Evolutionary conservation across 2,888 invertebrate species (phyloP), one percentile per base, ranked within the genome.

Genomic region (Phengaris alcon): DNA sequence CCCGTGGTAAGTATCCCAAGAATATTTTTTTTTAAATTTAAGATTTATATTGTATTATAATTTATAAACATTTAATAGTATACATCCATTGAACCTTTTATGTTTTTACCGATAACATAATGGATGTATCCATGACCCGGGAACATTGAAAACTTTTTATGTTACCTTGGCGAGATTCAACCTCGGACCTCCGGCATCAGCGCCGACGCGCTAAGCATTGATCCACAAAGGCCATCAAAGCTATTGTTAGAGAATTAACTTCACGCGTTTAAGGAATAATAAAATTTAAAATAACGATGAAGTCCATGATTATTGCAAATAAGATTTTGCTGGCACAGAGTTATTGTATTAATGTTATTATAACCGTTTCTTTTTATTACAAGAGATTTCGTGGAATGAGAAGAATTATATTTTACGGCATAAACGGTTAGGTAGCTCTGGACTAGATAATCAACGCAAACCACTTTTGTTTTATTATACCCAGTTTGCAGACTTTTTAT

Each of bases 361-460:
- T 64, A 64, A 64, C 64, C 13, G 64, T 64, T 64, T 64, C 64
- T 64, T 64, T 64, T 64, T 64, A 64, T 44, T 64, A 12, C 35
- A 51, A 70, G 22, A 15, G 48, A 70, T 70, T 70, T 70, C 51
- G 70, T 51, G 51, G 51, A 70, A 70, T 70, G 70, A 51, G 51
- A 51, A 70, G 15, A 48, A 51, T 70, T 51, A 51, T 70, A 70
- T 51, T 51, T 70, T 70, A 15, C 48, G 70, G 15, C 12, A 22
- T 70, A 70, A 70, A 51, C 48, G 15, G 70, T 70, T 70, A 51
- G 48, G 70, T 51, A 22, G 15, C 70, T 70, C 70, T 70, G 15
- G 70, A 70, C 48, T n/a, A 52, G 48, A 48, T 70, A 5, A 70
- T 70, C 70, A 22, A 12, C 51, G 70, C 70, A 51, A 64, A 64